Conservation (phyloP, 92 coral and sea anemone genomes). For the Micromussa lordhowensis region DNA sequence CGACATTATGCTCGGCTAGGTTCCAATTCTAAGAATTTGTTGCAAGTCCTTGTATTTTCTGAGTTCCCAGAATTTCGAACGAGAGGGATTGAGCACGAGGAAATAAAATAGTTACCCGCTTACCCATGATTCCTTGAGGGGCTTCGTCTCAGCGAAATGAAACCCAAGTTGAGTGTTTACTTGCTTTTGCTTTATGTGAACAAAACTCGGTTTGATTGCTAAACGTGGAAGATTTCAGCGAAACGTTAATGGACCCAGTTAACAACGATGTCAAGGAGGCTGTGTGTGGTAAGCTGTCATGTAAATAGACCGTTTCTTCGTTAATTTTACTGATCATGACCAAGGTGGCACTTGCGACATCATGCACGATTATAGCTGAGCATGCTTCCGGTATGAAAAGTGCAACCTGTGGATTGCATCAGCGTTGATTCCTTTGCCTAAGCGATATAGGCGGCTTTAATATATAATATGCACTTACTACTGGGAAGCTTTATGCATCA, state of each 20-base stretch:
- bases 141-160: neutral
- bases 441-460: neutral
- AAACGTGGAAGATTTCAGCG: neutral
- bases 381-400: neutral
- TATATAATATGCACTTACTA: neutral
- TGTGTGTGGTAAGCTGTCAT: slow-evolving; percentile 18
- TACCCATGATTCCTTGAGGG: slow-evolving; percentile 29
- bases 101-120: slow-evolving; percentile 5
- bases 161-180: neutral
- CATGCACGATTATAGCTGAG: neutral
- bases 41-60: neutral
- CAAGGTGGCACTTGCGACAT: neutral
- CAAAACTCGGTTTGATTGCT: neutral
- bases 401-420: neutral
- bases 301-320: neutral
- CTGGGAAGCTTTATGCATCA: neutral
- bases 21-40: neutral
- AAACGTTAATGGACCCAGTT: slow-evolving; percentile 23
- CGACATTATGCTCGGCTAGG: slow-evolving; percentile 3
- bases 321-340: neutral
- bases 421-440: neutral
- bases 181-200: neutral
- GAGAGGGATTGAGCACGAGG: slow-evolving; percentile 41
- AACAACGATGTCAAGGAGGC: slow-evolving; percentile 37
- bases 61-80: slow-evolving; percentile 5